Base-by-base conservation (phyloP, 2,888 invertebrate genomes). In the Gasteruption jaculator region DNA sequence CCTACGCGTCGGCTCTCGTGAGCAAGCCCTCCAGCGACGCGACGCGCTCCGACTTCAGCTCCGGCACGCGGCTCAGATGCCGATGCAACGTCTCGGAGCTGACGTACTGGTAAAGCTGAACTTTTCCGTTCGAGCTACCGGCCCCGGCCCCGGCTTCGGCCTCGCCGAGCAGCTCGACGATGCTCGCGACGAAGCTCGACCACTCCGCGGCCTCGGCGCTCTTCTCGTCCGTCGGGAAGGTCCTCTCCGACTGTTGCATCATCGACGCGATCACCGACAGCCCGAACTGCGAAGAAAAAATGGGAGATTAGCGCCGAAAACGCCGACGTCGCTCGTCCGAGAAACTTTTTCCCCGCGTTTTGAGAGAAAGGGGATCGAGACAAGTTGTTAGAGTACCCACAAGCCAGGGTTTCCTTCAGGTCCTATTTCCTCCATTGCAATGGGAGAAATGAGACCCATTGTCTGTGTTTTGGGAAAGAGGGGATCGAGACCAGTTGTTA, bases 231-330 rank as follows among this genome's bases (percentile, higher is more conserved):
- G 65, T 59, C 1, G 73, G 69, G 32, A 73, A 71, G 16, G 76
- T 53, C 43, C 68, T 68, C 51, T 77, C 75, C 2, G 73, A 74
- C 48, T 75, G 71, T 44, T 77, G 73, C 22, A 78, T 61, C 57
- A 79, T 67, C 37, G 73, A 70, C 7, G 74, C 72, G 45, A 79
- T 57, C 15, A 77, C 74, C 4, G 79, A 79, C 21, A 78, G 71
- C 14, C 79, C 79, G 56, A 80, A 77, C 79, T 80, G 59, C 22
- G 68, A 71, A 40, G 41, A 48, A 42, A 27, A 36, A 39, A 22
- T 18, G 36, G 41, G 18, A 14, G 10, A 12, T n/a, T 16, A 30
- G 4, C 10, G 4, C n/a, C 5, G n/a, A 26, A 26, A 15, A 31
- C 31, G 4, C 10, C 31, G 14, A 29, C n/a, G 18, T 12, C 6